phyloP scores from a whole-genome alignment of 2,888 invertebrate genomes.

The Proisotoma minuta region DNA sequence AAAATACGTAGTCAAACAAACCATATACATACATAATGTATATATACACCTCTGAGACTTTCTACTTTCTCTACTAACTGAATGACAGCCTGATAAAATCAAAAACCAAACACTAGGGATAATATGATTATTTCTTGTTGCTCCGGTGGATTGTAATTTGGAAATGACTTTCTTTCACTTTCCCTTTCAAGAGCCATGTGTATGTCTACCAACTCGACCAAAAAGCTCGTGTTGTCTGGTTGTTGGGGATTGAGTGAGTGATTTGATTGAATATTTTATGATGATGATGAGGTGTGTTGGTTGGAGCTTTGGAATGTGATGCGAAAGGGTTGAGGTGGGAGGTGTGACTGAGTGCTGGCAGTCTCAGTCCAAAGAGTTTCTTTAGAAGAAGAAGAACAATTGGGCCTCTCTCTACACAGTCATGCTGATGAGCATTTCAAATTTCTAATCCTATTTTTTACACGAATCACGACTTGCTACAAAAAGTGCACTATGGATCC shows the following conservation, averaged over 20 bases:
- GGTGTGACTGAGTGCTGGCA: slow-evolving; percentile 15
- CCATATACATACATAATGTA: too few relatives aligned
- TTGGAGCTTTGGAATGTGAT: slow-evolving; percentile 18
- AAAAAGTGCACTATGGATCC: slow-evolving; percentile 5
- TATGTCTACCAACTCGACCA: too few relatives aligned
- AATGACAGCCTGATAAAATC: too few relatives aligned
- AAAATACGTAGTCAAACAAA: not conserved
- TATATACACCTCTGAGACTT: too few relatives aligned
- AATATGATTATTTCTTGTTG: too few relatives aligned
- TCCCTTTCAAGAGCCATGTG: too few relatives aligned
- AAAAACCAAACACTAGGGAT: too few relatives aligned
- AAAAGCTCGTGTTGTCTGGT: too few relatives aligned
- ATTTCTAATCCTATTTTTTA: slow-evolving; percentile 6
- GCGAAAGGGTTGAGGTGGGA: slow-evolving; percentile 31
- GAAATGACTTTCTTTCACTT: too few relatives aligned
- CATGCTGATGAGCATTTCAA: slow-evolving; percentile 6
- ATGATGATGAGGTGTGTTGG: slow-evolving; percentile 20
- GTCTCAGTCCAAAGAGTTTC: not conserved
- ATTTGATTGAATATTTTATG: slow-evolving; percentile 7
- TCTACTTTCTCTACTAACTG: too few relatives aligned
- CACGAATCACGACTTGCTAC: not conserved
- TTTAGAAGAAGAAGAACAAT: not conserved
- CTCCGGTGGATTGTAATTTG: too few relatives aligned
- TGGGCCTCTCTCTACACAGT: not conserved
- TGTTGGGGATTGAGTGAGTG: too few relatives aligned